Evolutionary conservation across 2,113 vertebrate genomes (phyloP).

Genomic region (Ciconia stormi): DNA sequence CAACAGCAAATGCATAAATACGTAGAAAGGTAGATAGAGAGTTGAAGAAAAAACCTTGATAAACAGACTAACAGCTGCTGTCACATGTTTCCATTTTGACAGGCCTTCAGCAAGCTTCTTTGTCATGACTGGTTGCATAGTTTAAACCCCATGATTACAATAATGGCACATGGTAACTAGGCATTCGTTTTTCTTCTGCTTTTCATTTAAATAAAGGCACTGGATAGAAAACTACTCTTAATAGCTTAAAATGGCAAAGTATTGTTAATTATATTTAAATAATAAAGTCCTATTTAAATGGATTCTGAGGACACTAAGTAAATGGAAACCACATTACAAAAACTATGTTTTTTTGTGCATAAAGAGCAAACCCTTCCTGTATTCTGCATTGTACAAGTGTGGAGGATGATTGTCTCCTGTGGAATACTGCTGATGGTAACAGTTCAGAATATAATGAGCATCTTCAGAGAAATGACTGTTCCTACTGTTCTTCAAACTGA

Average conservation of each 20-base stretch:
- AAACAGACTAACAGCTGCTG: neutral
- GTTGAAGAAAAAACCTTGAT: neutral
- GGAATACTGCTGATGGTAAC: neutral
- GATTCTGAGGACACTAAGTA: neutral
- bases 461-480: neutral
- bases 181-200: neutral
- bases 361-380: neutral
- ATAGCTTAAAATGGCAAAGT: neutral
- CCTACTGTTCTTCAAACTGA: neutral
- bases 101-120: neutral
- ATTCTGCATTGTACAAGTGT: neutral
- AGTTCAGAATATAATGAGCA: neutral
- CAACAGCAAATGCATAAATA: neutral
- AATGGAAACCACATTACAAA: neutral
- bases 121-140: neutral
- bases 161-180: neutral
- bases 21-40: neutral
- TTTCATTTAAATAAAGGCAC: neutral
- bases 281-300: neutral
- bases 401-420: neutral
- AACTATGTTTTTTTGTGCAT: neutral
- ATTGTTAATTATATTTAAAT: neutral
- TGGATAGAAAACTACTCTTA: neutral
- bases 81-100: neutral
- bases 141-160: neutral